A percentile compares a stretch with the other conserved stretches of the same genome.
Evolutionary conservation across 2,888 invertebrate species (phyloP).

Genomic region (Lampropteryx suffumata): DNA sequence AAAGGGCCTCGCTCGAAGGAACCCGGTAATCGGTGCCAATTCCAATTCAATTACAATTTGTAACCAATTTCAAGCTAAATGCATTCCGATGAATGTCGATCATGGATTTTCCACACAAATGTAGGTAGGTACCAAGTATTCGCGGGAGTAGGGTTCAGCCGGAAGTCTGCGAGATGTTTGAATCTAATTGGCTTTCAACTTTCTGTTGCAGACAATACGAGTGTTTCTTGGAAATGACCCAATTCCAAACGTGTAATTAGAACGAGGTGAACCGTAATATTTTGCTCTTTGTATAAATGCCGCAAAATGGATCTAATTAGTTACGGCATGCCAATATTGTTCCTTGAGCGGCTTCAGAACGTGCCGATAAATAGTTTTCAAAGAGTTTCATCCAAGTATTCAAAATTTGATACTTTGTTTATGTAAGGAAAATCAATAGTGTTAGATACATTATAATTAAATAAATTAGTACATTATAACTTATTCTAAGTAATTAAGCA

Average conservation of each 20-base stretch:
- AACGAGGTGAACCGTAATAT: conserved; percentile 27
- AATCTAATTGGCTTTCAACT: conserved; percentile 38
- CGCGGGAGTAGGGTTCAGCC: neutral
- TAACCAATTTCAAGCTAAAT: conserved; percentile 43
- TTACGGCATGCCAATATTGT: conserved; percentile 16
- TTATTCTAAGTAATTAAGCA: too few relatives aligned
- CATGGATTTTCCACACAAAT: conserved; percentile 1
- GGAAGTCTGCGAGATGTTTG: conserved; percentile 26
- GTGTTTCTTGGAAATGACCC: conserved; percentile 32
- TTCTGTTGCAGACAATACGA: conserved; percentile 24
- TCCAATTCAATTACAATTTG: conserved; percentile 40
- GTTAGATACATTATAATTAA: neutral
- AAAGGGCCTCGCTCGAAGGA: conserved; percentile 24
- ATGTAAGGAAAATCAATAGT: conserved; percentile 3
- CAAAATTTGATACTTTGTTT: conserved; percentile 5
- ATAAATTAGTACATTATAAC: neutral
- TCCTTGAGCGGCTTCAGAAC: conserved; percentile 9
- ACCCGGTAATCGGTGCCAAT: conserved; percentile 27
- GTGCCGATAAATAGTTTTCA: conserved; percentile 6
- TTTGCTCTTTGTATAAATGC: conserved; percentile 20
- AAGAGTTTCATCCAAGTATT: conserved; percentile 4
- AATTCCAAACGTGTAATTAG: conserved; percentile 31
- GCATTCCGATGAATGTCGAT: conserved; percentile 34
- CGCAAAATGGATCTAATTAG: conserved; percentile 28
- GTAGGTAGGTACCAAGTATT: neutral